A percentile compares a stretch with the other conserved stretches of the same genome.
Conservation (phyloP, 2,113 vertebrate genomes). For the Myrmecobius fasciatus region DNA sequence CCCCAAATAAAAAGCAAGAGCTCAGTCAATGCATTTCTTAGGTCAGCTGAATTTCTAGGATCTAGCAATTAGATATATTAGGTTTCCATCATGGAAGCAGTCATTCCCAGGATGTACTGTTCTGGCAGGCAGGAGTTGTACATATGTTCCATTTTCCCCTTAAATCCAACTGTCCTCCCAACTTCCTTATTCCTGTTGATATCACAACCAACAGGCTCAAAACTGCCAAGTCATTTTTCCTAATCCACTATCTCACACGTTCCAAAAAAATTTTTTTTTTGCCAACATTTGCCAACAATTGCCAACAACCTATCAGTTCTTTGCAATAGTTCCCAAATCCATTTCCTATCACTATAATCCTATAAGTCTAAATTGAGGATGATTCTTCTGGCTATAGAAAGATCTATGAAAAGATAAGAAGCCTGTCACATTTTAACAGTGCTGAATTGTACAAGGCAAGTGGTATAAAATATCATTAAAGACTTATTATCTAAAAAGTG, state of each 20-base stretch:
- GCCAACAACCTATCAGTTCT: background rate
- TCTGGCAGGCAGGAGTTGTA: background rate
- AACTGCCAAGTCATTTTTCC: background rate
- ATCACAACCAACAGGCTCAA: background rate
- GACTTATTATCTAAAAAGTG: background rate
- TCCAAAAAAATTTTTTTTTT: background rate
- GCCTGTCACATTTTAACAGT: background rate
- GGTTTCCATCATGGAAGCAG: background rate
- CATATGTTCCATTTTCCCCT: background rate
- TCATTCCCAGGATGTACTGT: background rate
- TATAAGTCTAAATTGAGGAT: background rate
- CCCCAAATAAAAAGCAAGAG: background rate
- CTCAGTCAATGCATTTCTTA: background rate
- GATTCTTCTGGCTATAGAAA: background rate
- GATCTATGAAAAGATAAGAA: background rate
- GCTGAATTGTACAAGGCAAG: background rate
- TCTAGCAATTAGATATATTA: background rate
- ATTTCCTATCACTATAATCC: background rate
- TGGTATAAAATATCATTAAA: background rate
- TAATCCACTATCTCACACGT: background rate
- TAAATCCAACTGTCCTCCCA: background rate
- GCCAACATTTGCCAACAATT: background rate
- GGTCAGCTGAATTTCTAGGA: background rate
- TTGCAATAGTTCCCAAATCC: background rate
- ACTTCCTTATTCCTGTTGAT: background rate